Percentiles rank a stretch among this genome's conserved stretches.
phyloP scores from a whole-genome alignment of 2,113 vertebrate species.

The Upupa epops region DNA sequence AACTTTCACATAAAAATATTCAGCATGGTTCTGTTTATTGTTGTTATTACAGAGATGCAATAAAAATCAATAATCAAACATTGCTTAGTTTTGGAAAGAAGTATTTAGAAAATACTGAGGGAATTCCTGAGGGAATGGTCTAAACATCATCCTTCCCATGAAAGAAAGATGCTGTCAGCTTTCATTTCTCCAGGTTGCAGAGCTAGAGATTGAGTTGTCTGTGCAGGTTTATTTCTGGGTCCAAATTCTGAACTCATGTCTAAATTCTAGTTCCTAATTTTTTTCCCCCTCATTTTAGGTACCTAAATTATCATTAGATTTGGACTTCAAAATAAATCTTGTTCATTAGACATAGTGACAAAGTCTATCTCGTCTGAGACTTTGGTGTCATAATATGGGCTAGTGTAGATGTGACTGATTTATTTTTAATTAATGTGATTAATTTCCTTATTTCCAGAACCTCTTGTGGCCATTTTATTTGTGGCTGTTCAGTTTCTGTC shows the following conservation, averaged over 20 bases:
- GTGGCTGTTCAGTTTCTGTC: background rate
- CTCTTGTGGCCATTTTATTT: background rate
- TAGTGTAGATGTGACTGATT: background rate
- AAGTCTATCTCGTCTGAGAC: background rate
- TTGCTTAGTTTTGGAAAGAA: background rate
- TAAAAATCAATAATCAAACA: background rate
- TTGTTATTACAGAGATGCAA: background rate
- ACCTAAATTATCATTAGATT: background rate
- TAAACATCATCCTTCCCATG: background rate
- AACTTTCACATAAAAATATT: background rate
- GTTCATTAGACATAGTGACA: background rate
- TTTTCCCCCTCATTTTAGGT: background rate
- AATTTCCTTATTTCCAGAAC: background rate
- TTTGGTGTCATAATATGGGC: background rate
- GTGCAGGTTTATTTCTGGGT: background rate
- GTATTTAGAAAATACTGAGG: background rate
- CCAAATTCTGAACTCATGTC: background rate
- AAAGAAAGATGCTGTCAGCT: background rate
- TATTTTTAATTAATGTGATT: background rate
- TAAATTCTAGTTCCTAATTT: background rate
- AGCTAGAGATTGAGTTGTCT: background rate
- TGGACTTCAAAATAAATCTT: background rate
- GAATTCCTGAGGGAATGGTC: background rate
- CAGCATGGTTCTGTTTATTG: background rate
- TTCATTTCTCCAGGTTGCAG: background rate